Base-by-base conservation (phyloP, 2,797 vertebrate species). In the Anguilla obscura region DNA sequence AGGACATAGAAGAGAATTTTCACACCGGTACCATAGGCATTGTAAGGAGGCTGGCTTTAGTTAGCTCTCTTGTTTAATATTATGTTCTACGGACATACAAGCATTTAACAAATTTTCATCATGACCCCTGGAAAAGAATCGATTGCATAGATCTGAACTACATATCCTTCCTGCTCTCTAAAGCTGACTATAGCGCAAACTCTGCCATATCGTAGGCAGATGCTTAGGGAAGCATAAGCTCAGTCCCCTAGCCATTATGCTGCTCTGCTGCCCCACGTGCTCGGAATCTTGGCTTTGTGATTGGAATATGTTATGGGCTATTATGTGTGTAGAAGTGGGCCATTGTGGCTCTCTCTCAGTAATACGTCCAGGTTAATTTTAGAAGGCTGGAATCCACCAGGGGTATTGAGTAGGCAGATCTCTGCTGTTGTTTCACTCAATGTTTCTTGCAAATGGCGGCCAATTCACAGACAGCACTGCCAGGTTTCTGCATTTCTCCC, bases 261-360 rank as follows among this genome's bases (percentile, higher is more conserved):
- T 56, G 3, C n/a, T n/a, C 63, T n/a, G 63, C n/a, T 66, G 24
- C 5, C 63, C 4, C 24, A 86, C 54, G 66, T 9, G 27, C 14
- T 63, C 84, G 86, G 56, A n/a, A 54, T 45, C 48, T 48, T 33
- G 54, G 71, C 88, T 66, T 48, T 88, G 87, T 90, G 88, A 89
- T 58, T 50, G 24, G 88, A 89, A 91, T 89, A 85, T 56, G 48
- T 54, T 45, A 86, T 88, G 66, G 48, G 84, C 85, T 85, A 89
- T 91, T 89, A 86, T 50, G 40, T 48, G 18, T 24, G 79, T 82
- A n/a, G 45, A 82, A 82, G 80, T 3, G 30, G 45, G 86, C 12
- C 40, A 87, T 79, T 63, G 56, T 74, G 83, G 83, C 54, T 24
- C 30, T 36, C 84, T 63, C 52, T 52, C 76, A 10, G 24, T 58